These are phyloP conservation scores for Lepidocolaptes lacrymiger DNA, from an alignment of 2,797 vertebrate genomes.

Conservation along the genomic window DNA sequence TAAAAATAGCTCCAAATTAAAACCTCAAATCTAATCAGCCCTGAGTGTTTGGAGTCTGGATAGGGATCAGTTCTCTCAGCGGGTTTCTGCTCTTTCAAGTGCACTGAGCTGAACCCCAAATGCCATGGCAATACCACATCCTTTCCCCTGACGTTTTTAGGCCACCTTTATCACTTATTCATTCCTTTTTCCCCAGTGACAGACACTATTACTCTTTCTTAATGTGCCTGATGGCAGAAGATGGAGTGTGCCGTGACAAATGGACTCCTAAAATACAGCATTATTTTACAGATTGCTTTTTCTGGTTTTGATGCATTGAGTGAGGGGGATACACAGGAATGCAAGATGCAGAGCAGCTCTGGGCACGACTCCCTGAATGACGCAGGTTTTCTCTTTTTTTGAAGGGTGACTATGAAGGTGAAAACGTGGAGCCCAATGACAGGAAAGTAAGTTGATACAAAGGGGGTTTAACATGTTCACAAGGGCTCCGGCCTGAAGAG, in stretches of 20 bases:
- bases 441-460: constrained; percentile 85
- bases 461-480: neutral
- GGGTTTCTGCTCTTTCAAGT: neutral
- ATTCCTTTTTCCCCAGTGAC: constrained; percentile 33
- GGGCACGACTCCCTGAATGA: neutral
- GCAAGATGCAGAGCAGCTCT: neutral
- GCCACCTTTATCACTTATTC: constrained; percentile 71
- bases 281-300: constrained; percentile 64
- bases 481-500: neutral
- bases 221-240: constrained; percentile 42
- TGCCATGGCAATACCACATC: constrained; percentile 10
- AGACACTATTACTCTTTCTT: constrained; percentile 54
- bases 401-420: constrained; percentile 91
- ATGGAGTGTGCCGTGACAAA: constrained; percentile 60
- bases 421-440: constrained; percentile 87
- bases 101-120: constrained; percentile 60
- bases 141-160: constrained; percentile 65
- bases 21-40: constrained; percentile 42
- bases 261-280: constrained; percentile 56
- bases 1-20: constrained; percentile 51
- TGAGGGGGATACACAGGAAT: constrained; percentile 4
- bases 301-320: constrained; percentile 59
- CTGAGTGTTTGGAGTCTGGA: constrained; percentile 36
- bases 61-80: constrained; percentile 5
- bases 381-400: neutral